Evolutionary conservation across 2,888 invertebrate genomes (phyloP).

Genomic region (Hypomecis atomaria): DNA sequence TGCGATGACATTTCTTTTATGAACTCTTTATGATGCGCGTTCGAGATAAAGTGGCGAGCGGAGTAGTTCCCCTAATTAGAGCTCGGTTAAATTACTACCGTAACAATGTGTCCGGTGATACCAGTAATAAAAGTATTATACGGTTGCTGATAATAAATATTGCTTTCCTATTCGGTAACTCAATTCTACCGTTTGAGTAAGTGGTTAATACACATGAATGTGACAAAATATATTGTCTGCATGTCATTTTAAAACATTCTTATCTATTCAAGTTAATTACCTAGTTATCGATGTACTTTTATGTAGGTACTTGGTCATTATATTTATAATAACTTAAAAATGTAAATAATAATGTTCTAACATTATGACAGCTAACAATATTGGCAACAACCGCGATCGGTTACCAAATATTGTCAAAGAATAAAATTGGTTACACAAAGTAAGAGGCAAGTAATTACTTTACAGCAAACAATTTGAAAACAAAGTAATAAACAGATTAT

Average conservation of each 20-base stretch:
- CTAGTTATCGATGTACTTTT: neutral
- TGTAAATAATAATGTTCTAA: neutral
- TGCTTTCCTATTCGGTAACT: neutral
- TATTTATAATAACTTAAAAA: too few species aligned
- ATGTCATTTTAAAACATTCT: neutral
- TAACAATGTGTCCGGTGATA: conserved; percentile 28
- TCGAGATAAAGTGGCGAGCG: conserved; percentile 32
- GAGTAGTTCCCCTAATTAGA: conserved; percentile 36
- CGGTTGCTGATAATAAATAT: conserved; percentile 3
- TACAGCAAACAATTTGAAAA: conserved; percentile 43
- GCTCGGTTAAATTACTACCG: conserved; percentile 28
- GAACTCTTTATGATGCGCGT: conserved; percentile 34
- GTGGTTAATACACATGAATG: neutral
- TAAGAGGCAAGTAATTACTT: conserved; percentile 42
- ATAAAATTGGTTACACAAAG: conserved; percentile 37
- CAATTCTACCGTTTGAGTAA: neutral
- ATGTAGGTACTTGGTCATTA: too few species aligned
- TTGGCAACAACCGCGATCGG: conserved; percentile 11
- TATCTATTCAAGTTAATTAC: neutral
- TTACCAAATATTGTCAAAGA: conserved; percentile 39
- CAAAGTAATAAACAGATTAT: conserved; percentile 43
- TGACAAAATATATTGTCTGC: neutral
- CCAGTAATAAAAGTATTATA: conserved; percentile 12
- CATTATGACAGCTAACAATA: neutral
- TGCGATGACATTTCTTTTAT: conserved; percentile 37